Evolutionary conservation across 2,888 invertebrate species (phyloP).

Genomic region (Blastobasis lacticolella): DNA sequence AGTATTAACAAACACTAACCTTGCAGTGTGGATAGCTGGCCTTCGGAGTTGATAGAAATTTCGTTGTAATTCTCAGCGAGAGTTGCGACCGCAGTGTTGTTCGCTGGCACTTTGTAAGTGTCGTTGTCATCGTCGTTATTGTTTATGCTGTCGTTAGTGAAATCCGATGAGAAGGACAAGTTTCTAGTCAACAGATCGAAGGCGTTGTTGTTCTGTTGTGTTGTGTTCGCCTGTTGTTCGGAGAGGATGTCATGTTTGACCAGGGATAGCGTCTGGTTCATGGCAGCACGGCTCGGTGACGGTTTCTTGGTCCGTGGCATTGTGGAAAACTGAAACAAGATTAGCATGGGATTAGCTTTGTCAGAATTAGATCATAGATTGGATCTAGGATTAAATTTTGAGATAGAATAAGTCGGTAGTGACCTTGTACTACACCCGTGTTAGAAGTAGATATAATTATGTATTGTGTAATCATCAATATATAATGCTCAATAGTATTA

Average conservation of each 20-base stretch:
- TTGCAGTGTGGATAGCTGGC: conserved; percentile 63
- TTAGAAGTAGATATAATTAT: too few species aligned
- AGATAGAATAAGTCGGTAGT: too few species aligned
- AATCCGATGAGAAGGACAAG: conserved; percentile 65
- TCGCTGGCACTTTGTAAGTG: conserved; percentile 65
- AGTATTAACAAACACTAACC: conserved; percentile 28
- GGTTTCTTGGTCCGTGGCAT: conserved; percentile 75
- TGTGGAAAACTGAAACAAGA: conserved; percentile 70
- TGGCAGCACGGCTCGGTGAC: conserved; percentile 55
- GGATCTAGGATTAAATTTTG: too few species aligned
- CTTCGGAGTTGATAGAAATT: conserved; percentile 62
- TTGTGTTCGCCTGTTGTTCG: conserved; percentile 26
- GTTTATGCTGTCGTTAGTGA: conserved; percentile 67
- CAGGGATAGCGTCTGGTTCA: conserved; percentile 56
- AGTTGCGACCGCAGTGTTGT: conserved; percentile 48
- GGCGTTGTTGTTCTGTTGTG: conserved; percentile 43
- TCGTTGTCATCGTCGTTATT: conserved; percentile 60
- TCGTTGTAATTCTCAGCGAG: conserved; percentile 66
- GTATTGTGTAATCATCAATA: too few species aligned
- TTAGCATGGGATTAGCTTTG: neutral
- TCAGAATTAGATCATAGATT: too few species aligned
- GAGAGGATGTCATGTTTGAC: conserved; percentile 61
- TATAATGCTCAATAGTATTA: too few species aligned
- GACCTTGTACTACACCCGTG: too few species aligned
- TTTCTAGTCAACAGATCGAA: conserved; percentile 64